Conservation (phyloP, 2,888 invertebrate genomes). For the Watsonalla binaria region DNA sequence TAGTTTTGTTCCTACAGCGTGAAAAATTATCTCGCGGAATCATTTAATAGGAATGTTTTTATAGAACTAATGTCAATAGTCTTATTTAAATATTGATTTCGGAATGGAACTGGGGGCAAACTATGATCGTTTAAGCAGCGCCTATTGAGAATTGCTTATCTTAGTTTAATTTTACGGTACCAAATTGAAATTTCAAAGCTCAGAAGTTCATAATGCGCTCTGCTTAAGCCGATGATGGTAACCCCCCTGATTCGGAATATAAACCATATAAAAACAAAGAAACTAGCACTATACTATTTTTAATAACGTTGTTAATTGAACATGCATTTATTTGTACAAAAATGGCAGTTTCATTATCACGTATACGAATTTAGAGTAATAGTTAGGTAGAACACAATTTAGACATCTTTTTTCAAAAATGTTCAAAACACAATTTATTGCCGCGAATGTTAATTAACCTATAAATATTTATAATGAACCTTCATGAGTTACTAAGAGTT, state of each 20-base stretch:
- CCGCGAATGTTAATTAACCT: conserved; percentile 35
- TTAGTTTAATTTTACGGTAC: too few relatives aligned
- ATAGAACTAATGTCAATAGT: conserved; percentile 13
- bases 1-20: conserved; percentile 21
- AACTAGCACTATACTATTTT: conserved; percentile 5
- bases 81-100: too few relatives aligned
- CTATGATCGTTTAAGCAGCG: too few relatives aligned
- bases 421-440: conserved; percentile 49
- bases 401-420: conserved; percentile 27
- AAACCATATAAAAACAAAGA: conserved; percentile 9
- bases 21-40: conserved; percentile 17
- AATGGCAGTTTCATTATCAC: conserved; percentile 72
- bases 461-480: conserved; percentile 31
- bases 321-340: conserved; percentile 45
- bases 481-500: conserved; percentile 33
- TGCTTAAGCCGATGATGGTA: too few relatives aligned
- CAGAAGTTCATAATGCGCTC: too few relatives aligned
- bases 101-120: too few relatives aligned
- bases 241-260: neutral
- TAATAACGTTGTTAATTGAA: conserved; percentile 39
- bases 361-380: conserved; percentile 58
- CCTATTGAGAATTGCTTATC: too few relatives aligned
- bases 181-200: too few relatives aligned
- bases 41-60: conserved; percentile 23
- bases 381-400: conserved; percentile 44